A percentile compares a stretch with the other conserved stretches of the same genome.
Evolutionary conservation across 2,113 vertebrate species (phyloP).

Genomic region (Mesocricetus auratus): DNA sequence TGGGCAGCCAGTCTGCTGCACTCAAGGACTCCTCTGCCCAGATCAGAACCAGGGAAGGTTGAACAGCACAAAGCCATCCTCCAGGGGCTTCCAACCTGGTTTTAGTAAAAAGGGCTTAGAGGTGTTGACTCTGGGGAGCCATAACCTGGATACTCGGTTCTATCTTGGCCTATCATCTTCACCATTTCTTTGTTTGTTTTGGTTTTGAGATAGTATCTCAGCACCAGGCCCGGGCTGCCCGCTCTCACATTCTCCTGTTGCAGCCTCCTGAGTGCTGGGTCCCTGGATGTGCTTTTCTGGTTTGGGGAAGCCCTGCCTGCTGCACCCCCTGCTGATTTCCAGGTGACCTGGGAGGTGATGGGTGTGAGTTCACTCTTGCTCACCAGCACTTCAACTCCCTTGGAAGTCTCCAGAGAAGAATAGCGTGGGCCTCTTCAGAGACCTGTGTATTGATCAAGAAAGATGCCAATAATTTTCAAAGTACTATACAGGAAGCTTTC

Average conservation of each 20-base stretch:
- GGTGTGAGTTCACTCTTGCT: not conserved
- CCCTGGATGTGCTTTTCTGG: not conserved
- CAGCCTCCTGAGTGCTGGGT: not conserved
- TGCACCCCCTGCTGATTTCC: not conserved
- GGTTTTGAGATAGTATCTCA: not conserved
- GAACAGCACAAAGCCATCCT: not conserved
- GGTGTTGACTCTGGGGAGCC: not conserved
- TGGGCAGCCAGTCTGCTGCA: not conserved
- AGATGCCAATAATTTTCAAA: conserved; percentile 14
- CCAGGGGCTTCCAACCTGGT: not conserved
- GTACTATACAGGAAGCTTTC: conserved; percentile 33
- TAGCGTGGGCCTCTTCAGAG: not conserved
- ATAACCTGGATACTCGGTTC: not conserved
- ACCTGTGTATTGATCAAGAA: not conserved
- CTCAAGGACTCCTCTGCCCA: not conserved
- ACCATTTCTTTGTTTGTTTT: not conserved
- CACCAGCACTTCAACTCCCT: not conserved
- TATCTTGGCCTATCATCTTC: not conserved
- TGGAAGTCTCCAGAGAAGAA: not conserved
- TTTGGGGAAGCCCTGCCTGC: not conserved
- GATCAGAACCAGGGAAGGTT: not conserved
- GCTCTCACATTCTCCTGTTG: no score
- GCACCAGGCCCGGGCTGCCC: not conserved
- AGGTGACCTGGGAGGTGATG: rapidly evolving
- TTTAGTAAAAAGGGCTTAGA: not conserved